Conservation (phyloP, 2,113 vertebrate genomes). For the Zapus hudsonius region DNA sequence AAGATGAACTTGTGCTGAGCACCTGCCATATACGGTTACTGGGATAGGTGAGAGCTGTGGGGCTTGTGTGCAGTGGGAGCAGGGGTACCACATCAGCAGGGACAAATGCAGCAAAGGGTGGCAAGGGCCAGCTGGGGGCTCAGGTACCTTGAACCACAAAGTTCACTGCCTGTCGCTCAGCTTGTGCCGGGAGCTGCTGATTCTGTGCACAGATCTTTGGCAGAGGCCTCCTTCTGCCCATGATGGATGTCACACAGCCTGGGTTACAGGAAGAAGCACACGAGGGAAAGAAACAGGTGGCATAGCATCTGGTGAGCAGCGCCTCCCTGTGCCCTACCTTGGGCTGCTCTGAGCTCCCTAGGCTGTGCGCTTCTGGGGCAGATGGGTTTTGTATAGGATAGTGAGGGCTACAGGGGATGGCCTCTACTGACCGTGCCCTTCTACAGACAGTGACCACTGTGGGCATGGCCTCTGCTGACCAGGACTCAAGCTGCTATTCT, state of each 20-base stretch:
- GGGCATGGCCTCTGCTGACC: background rate
- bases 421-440: background rate
- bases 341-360: background rate
- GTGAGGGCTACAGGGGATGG: rapidly evolving
- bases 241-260: conserved; percentile 93
- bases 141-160: conserved; percentile 94
- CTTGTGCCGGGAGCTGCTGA: conserved; percentile 89
- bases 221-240: conserved; percentile 91
- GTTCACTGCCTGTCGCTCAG: conserved; percentile 95
- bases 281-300: background rate
- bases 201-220: conserved; percentile 87
- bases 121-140: background rate
- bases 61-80: no score
- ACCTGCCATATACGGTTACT: rapidly evolving
- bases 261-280: background rate
- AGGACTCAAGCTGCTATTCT: background rate
- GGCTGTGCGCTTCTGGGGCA: background rate
- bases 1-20: rapidly evolving
- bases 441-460: no score
- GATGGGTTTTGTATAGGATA: background rate
- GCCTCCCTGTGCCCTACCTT: background rate
- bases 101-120: no score
- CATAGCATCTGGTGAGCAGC: rapidly evolving
- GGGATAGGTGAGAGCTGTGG: background rate
- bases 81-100: no score